Evolutionary conservation across 2,113 vertebrate species (phyloP).

Genomic region (Rhinopithecus roxellana): DNA sequence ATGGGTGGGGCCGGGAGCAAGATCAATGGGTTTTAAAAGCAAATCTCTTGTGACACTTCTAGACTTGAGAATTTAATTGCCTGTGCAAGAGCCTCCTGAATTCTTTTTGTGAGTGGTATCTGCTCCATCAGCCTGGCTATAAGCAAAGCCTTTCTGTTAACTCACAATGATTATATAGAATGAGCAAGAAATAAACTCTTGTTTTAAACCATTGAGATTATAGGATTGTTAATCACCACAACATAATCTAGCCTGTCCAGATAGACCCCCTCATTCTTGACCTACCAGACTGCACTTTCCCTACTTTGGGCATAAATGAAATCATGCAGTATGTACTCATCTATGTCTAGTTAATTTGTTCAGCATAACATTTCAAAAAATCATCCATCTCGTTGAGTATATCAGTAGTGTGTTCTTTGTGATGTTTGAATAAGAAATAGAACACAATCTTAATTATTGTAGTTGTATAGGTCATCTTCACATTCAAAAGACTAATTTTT

Average conservation of each 20-base stretch:
- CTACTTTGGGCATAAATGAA: neutral
- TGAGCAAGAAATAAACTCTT: neutral
- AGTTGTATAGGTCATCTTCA: too few relatives aligned
- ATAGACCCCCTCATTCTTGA: neutral
- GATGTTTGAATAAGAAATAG: neutral
- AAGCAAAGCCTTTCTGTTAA: neutral
- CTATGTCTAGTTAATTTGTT: neutral
- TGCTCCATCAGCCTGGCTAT: neutral
- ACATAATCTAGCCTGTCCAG: neutral
- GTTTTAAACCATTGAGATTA: neutral
- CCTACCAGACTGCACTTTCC: neutral
- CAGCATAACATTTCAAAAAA: neutral
- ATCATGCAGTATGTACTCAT: neutral
- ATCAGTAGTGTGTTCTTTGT: neutral
- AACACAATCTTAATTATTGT: too few relatives aligned
- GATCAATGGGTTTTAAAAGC: neutral
- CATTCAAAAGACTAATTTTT: too few relatives aligned
- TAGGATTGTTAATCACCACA: neutral
- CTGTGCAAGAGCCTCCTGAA: neutral
- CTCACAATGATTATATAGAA: neutral
- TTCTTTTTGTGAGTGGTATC: neutral
- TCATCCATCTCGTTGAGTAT: neutral
- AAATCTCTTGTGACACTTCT: neutral
- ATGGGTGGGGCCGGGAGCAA: neutral
- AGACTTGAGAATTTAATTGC: neutral